A percentile compares a stretch with the other conserved stretches of the same genome.
Conservation (phyloP, 2,888 invertebrate species). For the Diadromus collaris region DNA sequence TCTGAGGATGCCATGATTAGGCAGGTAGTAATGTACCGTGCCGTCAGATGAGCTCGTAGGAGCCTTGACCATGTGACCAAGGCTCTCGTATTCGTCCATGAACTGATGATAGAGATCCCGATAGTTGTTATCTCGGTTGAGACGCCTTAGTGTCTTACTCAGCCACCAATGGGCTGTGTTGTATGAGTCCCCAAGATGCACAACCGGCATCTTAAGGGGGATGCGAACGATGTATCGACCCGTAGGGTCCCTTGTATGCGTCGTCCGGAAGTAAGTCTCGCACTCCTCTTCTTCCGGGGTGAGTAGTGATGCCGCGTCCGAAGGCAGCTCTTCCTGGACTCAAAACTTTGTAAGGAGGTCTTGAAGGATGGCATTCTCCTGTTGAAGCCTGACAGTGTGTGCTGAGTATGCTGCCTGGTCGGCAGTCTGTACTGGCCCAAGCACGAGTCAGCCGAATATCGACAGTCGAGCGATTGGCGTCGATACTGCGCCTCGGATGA, state of each 20-base stretch:
- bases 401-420: background rate
- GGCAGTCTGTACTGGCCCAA: constrained; percentile 19
- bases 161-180: constrained; percentile 27
- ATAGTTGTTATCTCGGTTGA: background rate
- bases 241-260: constrained; percentile 10
- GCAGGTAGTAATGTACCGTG: background rate
- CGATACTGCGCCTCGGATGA: constrained; percentile 28
- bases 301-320: background rate
- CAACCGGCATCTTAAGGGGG: constrained; percentile 7
- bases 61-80: too few species aligned
- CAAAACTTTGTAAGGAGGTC: constrained; percentile 32
- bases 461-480: constrained; percentile 45
- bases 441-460: constrained; percentile 32
- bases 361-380: background rate
- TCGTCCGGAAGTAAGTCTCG: constrained; percentile 23
- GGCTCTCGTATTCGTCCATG: constrained; percentile 1
- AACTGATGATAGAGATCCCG: constrained; percentile 1
- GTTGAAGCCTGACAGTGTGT: background rate
- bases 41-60: too few species aligned
- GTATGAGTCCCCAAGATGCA: constrained; percentile 4
- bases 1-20: constrained; percentile 4
- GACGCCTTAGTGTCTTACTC: constrained; percentile 3
- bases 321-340: constrained; percentile 21
- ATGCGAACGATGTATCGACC: constrained; percentile 30
- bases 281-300: constrained; percentile 34